Conservation (phyloP, 2,888 invertebrate genomes). For the Embidobia sp. region DNA sequence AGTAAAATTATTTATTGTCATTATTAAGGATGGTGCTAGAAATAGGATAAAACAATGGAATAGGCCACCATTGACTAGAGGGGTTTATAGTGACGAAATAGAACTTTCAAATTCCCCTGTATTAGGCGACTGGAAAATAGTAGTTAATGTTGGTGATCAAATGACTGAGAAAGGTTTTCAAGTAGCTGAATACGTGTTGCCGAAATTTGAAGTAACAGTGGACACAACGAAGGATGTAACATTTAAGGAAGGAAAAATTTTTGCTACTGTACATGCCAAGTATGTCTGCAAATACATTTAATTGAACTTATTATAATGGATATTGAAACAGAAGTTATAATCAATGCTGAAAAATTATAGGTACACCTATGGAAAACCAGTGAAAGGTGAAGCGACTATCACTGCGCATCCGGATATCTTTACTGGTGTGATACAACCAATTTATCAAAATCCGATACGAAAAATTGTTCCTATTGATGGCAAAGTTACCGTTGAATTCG, state of each 20-base stretch:
- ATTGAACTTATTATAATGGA: not conserved
- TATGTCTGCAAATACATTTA: slow-evolving; percentile 80
- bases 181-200: slow-evolving; percentile 95
- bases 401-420: slow-evolving; percentile 92
- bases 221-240: slow-evolving; percentile 91
- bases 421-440: slow-evolving; percentile 90
- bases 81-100: slow-evolving; percentile 89
- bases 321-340: too few species aligned
- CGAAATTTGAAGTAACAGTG: slow-evolving; percentile 95
- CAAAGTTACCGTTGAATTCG: slow-evolving; percentile 90
- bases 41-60: slow-evolving; percentile 92
- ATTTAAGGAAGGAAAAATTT: slow-evolving; percentile 89
- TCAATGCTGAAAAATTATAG: too few species aligned
- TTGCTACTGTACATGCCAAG: slow-evolving; percentile 91
- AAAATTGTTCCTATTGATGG: slow-evolving; percentile 86
- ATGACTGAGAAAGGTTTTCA: slow-evolving; percentile 87
- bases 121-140: slow-evolving; percentile 93
- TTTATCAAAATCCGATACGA: slow-evolving; percentile 85
- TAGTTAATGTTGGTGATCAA: slow-evolving; percentile 85
- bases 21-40: slow-evolving; percentile 86
- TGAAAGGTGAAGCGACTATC: slow-evolving; percentile 92
- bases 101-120: slow-evolving; percentile 91
- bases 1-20: not conserved
- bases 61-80: slow-evolving; percentile 86
- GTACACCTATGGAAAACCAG: slow-evolving; percentile 93